Percentiles rank a stretch among this genome's conserved stretches.
These are phyloP conservation scores for Osmerus mordax DNA, from an alignment of 2,113 vertebrate species.

Conservation along the genomic window DNA sequence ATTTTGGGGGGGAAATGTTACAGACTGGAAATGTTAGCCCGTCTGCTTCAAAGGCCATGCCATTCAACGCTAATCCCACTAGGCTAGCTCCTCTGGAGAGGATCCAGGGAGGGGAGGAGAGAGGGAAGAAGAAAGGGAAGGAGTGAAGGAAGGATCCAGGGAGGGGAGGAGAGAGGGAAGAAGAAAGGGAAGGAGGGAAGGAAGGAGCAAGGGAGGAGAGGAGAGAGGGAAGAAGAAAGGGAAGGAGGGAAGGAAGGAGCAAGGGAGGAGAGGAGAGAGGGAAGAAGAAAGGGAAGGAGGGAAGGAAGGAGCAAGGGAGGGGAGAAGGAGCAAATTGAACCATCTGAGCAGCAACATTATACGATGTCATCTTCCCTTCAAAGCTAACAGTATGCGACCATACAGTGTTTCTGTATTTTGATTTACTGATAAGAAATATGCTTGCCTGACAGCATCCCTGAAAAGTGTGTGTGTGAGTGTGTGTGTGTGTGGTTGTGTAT, in stretches of 20 bases:
- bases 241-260: background rate
- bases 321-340: background rate
- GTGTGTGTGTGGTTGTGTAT: background rate
- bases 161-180: background rate
- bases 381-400: background rate
- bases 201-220: background rate
- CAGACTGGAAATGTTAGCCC: conserved; percentile 26
- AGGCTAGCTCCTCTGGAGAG: background rate
- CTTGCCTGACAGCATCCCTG: background rate
- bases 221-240: background rate
- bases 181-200: background rate
- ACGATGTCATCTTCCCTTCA: conserved; percentile 1
- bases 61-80: conserved; percentile 1
- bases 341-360: background rate
- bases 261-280: background rate
- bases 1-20: conserved; percentile 40
- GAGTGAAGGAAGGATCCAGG: background rate
- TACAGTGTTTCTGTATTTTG: background rate
- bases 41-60: conserved; percentile 17
- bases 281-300: too few relatives aligned
- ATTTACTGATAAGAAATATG: background rate
- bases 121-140: background rate
- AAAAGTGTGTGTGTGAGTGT: background rate
- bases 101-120: background rate
- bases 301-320: background rate